Conservation (phyloP, 2,797 vertebrate genomes). For the Clamator glandarius region DNA sequence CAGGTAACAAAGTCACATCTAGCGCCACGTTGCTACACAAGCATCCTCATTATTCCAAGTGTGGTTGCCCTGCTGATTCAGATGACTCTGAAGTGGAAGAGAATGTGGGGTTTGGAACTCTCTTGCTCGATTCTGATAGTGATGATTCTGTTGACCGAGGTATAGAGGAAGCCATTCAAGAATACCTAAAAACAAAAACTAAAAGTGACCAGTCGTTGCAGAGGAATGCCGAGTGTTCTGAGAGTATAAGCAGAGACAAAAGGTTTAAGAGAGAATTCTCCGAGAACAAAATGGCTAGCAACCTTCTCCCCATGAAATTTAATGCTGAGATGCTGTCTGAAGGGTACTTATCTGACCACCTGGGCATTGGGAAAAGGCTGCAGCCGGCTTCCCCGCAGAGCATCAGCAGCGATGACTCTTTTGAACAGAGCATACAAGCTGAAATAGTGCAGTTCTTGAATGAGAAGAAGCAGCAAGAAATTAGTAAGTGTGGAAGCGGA, state of each 20-base stretch:
- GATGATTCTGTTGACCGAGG: constrained; percentile 94
- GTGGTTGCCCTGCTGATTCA: neutral
- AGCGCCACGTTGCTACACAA: neutral
- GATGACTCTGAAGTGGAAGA: constrained; percentile 17
- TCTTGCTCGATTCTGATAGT: constrained; percentile 87
- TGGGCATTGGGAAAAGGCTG: neutral
- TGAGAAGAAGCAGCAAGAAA: constrained; percentile 75
- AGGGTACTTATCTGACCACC: constrained; percentile 25
- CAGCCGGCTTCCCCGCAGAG: constrained; percentile 77
- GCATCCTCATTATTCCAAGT: neutral
- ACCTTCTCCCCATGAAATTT: constrained; percentile 29
- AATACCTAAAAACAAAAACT: constrained; percentile 85
- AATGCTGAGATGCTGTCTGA: constrained; percentile 18
- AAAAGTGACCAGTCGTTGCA: neutral
- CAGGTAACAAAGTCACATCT: constrained; percentile 22
- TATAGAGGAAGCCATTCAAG: constrained; percentile 96
- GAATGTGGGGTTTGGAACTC: constrained; percentile 31
- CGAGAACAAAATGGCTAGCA: neutral
- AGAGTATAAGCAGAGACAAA: neutral
- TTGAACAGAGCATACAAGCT: constrained; percentile 80
- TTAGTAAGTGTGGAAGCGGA: constrained; percentile 48
- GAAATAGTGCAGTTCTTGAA: constrained; percentile 82
- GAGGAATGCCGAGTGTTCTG: neutral
- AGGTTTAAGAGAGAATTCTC: constrained; percentile 29
- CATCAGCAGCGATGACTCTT: constrained; percentile 81